Base-by-base conservation (phyloP, 2,797 vertebrate species). In the Florisuga fusca region DNA sequence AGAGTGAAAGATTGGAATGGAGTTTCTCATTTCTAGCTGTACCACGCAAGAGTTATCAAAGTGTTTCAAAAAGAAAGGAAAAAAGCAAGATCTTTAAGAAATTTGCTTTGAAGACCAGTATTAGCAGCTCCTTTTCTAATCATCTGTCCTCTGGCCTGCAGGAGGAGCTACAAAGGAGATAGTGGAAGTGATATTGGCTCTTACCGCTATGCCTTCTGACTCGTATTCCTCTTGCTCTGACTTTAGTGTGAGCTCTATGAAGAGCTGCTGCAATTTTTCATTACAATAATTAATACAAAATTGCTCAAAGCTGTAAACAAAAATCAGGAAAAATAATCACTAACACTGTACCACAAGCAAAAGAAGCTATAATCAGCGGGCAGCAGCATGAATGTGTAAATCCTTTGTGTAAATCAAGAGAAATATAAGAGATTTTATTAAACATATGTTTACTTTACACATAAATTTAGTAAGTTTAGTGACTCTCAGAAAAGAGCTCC, bases 281-380 rank as follows among this genome's bases (percentile, higher is more conserved):
- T 99, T 99, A 91, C 99, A 99, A 77, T 99, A 99, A 97, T 99
- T 99, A 96, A 99, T 99, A 89, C 99, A 99, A 96, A 99, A 99
- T 94, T 99, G 99, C 97, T 99, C 99, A 72, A 99, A 99, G 97
- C 99, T 99, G 96, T 43, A 54, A 90, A 76, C 23, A 61, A 50
- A 50, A 50, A 50, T 12, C 69, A 75, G 73, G 73, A 67, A 41
- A 67, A 90, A 74, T 2, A 6, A 75, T 77, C 53, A 80, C 26
- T 68, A 45, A 62, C 4, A 15, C 36, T 33, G 87, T 43, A 66
- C 23, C 36, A 58, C 3, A 26, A 50, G 36, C 14, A 54, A 64
- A 36, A 66, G 45, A 27, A 85, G 46, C 26, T 33, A 6, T 6
- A n/a, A 68, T 62, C 14, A 55, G 55, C 2, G 53, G 57, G 71